These are phyloP conservation scores for Antrozous pallidus DNA, from an alignment of 2,797 vertebrate species.

Conservation along the genomic window DNA sequence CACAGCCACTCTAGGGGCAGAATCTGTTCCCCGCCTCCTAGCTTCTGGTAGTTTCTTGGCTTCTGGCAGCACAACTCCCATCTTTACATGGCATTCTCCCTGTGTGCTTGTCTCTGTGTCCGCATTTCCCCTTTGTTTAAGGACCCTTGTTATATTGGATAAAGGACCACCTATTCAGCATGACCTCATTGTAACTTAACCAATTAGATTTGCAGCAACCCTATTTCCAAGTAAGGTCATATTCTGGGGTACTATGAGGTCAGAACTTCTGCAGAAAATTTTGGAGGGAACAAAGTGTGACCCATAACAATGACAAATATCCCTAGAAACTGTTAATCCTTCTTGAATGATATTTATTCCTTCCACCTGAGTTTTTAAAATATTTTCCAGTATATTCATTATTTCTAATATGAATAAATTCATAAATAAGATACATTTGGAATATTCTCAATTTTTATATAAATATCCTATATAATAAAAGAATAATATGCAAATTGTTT, in stretches of 20 bases:
- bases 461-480: background rate
- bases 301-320: background rate
- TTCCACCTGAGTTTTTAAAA: background rate
- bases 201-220: background rate
- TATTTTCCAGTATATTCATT: background rate
- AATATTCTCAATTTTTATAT: background rate
- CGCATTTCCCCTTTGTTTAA: background rate
- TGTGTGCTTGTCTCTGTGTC: background rate
- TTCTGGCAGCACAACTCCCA: background rate
- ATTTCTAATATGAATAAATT: background rate
- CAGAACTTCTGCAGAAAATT: background rate
- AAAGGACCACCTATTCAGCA: background rate
- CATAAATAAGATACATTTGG: background rate
- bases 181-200: background rate
- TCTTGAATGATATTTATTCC: background rate
- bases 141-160: background rate
- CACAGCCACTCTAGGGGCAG: background rate
- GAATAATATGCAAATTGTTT: too few species aligned
- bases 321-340: background rate
- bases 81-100: background rate
- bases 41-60: background rate
- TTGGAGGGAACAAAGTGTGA: background rate
- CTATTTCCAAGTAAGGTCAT: background rate
- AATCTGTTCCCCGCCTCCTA: background rate
- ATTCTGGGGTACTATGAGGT: background rate